Base-by-base conservation (phyloP, 92 coral and sea anemone species). In the Paragorgia papillata region DNA sequence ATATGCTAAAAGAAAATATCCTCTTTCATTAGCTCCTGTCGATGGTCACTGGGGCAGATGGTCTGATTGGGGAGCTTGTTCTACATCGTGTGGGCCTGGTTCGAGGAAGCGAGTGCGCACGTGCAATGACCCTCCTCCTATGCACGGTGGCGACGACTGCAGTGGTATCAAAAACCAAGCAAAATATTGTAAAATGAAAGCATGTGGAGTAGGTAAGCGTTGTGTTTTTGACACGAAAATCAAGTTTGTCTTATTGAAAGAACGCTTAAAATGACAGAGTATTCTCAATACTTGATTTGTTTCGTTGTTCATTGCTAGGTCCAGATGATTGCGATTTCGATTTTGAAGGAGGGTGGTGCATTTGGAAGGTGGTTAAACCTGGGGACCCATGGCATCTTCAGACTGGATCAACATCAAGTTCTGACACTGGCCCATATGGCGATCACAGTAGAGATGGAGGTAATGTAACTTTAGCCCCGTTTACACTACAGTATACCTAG, bases 261-360 rank as follows among this genome's bases (percentile, higher is more conserved):
- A n/a, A n/a, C n/a, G n/a, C n/a, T n/a, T n/a, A n/a, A n/a, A n/a
- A n/a, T n/a, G n/a, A n/a, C n/a, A n/a, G n/a, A n/a, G n/a, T n/a
- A n/a, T n/a, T n/a, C n/a, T n/a, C n/a, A n/a, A n/a, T n/a, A n/a
- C n/a, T n/a, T n/a, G n/a, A n/a, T n/a, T n/a, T n/a, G n/a, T n/a
- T n/a, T n/a, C n/a, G n/a, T n/a, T n/a, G n/a, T n/a, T n/a, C n/a
- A 57, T 57, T 41, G 62, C 33, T 66, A 91, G 97, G 94, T 18
- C 86, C 93, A 7, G 83, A 79, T 39, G 97, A 91, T 54, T 91
- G 97, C 29, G 94, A 91, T 31, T 91, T 91, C 79, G 94, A 91
- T 29, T 57, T 35, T 18, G 89, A 67, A 29, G 75, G 66, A 0
- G 69, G 57, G 27, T 79, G 83, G 75, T 48, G 85, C 62, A 30